Evolutionary conservation across 1,140 invertebrate species (phyloP), one percentile per base, ranked within the genome.

Genomic region (Tetramorium alpestre): DNA sequence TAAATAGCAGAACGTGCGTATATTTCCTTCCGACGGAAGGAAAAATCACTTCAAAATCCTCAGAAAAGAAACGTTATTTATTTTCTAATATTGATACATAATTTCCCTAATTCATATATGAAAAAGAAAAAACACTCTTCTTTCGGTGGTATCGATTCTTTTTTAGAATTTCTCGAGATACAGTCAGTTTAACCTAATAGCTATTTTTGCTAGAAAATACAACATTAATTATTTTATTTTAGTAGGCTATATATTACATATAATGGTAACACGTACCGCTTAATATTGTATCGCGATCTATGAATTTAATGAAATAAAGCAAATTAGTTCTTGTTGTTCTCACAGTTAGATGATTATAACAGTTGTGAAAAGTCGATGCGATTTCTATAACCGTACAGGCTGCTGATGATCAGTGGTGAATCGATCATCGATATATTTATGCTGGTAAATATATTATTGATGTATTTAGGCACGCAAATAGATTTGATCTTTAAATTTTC

Each of bases 251-350:
- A 18, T 77, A 33, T 75, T 41, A 75, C 33, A 18, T 56, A 56
- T 56, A n/a, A 60, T 13, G 38, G 7, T 58, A 16, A 16, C 16
- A 22, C 38, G 8, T 58, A 1, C 38, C 56, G 18, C 7, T 18
- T 77, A n/a, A 62, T 64, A 47, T n/a, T 65, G 18, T 28, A 7
- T 33, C 22, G n/a, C 33, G 62, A 67, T 80, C 16, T 80, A 64
- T 16, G 62, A 51, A 7, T n/a, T 65, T 18, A 69, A 2, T 47
- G 6, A 13, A 54, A 51, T 80, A 69, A 78, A 78, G 25, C 58
- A n/a, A 67, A 56, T 76, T 38, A 54, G 28, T 22, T 56, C 16
- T 18, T 41, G 62, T 44, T 51, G 44, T 65, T 65, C 41, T 33
- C 28, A 8, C 7, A 44, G 11, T 47, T 47, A 38, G 44, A 51